These are phyloP conservation scores for Ophioninae sp. DNA, from an alignment of 2,888 invertebrate species.

Conservation along the genomic window DNA sequence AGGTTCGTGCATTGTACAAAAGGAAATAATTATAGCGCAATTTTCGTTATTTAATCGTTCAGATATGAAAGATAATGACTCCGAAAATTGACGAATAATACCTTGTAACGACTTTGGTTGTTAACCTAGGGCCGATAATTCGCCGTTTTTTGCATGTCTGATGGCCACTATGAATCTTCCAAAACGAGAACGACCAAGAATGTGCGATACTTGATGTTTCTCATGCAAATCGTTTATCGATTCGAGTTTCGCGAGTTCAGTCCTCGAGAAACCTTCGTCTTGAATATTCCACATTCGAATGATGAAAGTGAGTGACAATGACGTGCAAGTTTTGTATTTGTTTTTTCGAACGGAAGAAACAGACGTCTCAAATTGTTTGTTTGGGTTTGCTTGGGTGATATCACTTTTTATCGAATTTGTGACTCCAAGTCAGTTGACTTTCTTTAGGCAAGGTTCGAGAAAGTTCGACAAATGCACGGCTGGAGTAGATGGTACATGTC, in stretches of 20 bases:
- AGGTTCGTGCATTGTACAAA: not conserved
- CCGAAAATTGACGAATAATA: not conserved
- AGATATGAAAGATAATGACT: not conserved
- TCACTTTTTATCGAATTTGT: not conserved
- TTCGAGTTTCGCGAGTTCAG: not conserved
- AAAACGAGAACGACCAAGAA: not conserved
- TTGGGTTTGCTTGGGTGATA: slow-evolving; percentile 5
- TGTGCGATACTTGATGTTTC: not conserved
- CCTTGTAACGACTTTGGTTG: not conserved
- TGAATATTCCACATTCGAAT: not conserved
- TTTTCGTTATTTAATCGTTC: not conserved
- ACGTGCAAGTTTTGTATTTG: not conserved
- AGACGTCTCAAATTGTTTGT: not conserved
- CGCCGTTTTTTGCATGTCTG: not conserved
- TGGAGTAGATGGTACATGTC: slow-evolving; percentile 40
- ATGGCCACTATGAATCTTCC: not conserved
- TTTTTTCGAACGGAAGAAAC: not conserved
- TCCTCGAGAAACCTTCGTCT: not conserved
- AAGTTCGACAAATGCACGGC: slow-evolving; percentile 27
- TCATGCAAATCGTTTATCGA: slow-evolving; percentile 1
- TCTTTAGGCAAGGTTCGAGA: slow-evolving; percentile 24
- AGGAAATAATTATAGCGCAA: not conserved
- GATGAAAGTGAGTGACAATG: slow-evolving; percentile 18
- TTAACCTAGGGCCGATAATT: not conserved
- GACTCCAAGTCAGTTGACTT: not conserved